Percentiles rank a stretch among this genome's conserved stretches.
Evolutionary conservation across 2,113 vertebrate genomes (phyloP).

Genomic region (Tiliqua scincoides): DNA sequence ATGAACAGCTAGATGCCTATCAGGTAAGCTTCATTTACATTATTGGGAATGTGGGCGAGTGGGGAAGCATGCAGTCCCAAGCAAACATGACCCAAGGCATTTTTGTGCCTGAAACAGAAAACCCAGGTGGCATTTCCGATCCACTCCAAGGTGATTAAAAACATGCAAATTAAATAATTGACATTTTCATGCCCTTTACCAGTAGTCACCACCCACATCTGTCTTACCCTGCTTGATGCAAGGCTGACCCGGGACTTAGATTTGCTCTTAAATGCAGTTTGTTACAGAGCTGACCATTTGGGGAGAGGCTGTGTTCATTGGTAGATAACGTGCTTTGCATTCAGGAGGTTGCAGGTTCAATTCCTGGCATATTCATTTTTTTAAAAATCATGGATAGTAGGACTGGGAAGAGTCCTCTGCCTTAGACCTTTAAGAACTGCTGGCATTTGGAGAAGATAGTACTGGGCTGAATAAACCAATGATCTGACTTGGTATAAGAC

Average conservation of each 20-base stretch:
- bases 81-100: fast-evolving
- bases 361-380: no score
- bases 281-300: neutral
- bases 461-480: no score
- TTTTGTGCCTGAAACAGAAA: neutral
- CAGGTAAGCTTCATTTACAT: slow-evolving; percentile 80
- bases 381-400: neutral
- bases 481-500: neutral
- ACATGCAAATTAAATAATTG: neutral
- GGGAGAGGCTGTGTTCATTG: neutral
- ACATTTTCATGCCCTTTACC: neutral
- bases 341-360: no score
- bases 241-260: neutral
- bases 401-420: neutral
- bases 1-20: slow-evolving; percentile 94
- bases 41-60: neutral
- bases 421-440: neutral
- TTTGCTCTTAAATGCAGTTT: neutral
- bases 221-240: neutral
- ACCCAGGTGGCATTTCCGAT: no score
- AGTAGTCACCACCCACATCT: neutral
- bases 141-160: neutral
- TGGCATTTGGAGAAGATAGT: no score
- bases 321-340: neutral
- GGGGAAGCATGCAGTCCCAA: no score